Evolutionary conservation across 2,888 invertebrate genomes (phyloP), one percentile per base, ranked within the genome.

Genomic region (Allophyes oxyacanthae): DNA sequence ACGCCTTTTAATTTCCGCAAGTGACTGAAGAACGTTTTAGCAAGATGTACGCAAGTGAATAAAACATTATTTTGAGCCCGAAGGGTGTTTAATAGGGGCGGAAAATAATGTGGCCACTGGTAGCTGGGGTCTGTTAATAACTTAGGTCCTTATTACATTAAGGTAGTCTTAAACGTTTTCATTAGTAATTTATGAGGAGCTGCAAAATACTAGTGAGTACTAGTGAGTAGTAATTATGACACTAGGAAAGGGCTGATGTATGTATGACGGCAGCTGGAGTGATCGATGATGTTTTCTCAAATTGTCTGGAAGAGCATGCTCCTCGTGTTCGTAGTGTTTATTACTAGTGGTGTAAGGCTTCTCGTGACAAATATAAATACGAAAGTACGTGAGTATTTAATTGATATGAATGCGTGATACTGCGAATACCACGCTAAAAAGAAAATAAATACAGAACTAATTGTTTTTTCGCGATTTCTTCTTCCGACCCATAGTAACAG

Each of bases 11-110:
- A 53, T 57, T 58, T 54, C 28, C 43, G 30, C 15, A 46, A 33
- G 26, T 38, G n/a, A 32, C 15, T 13, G 15, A 38, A 30, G 20
- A 40, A 36, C 13, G 37, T 38, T 55, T 40, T 15, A 45, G 2
- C 43, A 44, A 42, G 55, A 49, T 32, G 11, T 42, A 26, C 14
- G n/a, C 10, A n/a, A 25, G 13, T 64, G 64, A 70, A 64, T 67
- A 57, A 69, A 51, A 64, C 64, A 70, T 54, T 63, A 45, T 15
- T 37, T 37, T 13, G 32, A 15, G 6, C 40, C 50, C 7, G 14
- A 46, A 51, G 13, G 14, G 30, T 45, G 41, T 13, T 57, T 26
- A 34, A 20, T 38, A 13, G 20, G 2, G 11, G 37, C 32, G 37
- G 58, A 45, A 51, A 56, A 51, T 60, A n/a, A 44, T 65, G 40